Base-by-base conservation (phyloP, 2,113 vertebrate species). In the Pontoporia blainvillei region DNA sequence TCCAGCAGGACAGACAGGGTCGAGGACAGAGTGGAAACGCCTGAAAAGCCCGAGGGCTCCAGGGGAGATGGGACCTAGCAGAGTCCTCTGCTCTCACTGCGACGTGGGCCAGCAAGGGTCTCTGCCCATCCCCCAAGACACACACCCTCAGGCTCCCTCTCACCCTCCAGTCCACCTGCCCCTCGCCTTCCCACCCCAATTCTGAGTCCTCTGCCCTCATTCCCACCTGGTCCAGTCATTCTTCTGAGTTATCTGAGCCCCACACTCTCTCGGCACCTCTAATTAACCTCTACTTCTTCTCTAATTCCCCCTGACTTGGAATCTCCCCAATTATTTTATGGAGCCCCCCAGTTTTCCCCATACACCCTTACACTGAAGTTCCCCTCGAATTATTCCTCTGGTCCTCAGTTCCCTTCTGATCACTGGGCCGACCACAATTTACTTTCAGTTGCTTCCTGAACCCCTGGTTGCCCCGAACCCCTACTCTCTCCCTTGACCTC, bases 391-490 rank as follows among this genome's bases (percentile, higher is more conserved):
- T 25, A 61, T 14, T 66, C 34, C 61, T 91, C 54, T 49, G 69
- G 72, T 34, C n/a, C 46, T 81, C n/a, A 25, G 29, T 66, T 81
- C 7, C 11, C 9, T 66, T 90, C 46, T n/a, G 25, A 15, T 75
- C 49, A 75, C 79, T 97, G 79, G 95, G 71, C 29, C 36, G 25
- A 94, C 57, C 95, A 86, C 3, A n/a, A 34, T 91, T 95, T 75
- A 1, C 31, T 81, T 69, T 49, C 17, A 7, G 78, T 82, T 83
- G n/a, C 29, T 72, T 41, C 64, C 49, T 23, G 57, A 78, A 44
- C n/a, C 49, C 61, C 86, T 46, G 73, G 6, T 27, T 82, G 27
- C 64, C 86, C 76, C 71, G 62, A 64, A 31, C 75, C 49, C 75
- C 75, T 23, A 83, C 5, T 59, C 39, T 23, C 14, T 67, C 62